phyloP scores from a whole-genome alignment of 2,113 vertebrate species.

The Spermophilus dauricus region DNA sequence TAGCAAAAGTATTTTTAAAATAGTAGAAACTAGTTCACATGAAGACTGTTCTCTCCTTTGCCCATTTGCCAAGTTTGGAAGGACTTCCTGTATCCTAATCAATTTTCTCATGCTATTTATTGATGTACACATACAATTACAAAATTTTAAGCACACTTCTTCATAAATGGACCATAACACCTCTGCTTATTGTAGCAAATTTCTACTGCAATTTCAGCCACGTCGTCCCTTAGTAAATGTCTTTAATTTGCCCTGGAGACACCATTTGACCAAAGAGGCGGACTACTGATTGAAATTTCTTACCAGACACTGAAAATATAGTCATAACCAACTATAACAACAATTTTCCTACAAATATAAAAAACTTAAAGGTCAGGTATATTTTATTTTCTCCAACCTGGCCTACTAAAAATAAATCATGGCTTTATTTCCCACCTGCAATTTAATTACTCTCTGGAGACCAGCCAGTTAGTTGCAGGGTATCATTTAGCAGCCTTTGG shows the following conservation, averaged over 20 bases:
- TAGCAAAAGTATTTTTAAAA: background rate
- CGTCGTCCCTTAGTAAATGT: background rate
- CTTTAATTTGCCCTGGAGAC: background rate
- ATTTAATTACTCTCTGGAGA: constrained; percentile 87
- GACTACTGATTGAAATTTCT: constrained; percentile 78
- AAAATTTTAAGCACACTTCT: background rate
- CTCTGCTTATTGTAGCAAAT: background rate
- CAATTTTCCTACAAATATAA: constrained; percentile 72
- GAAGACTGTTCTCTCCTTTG: background rate
- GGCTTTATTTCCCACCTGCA: constrained; percentile 79
- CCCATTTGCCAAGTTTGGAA: background rate
- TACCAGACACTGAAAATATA: constrained; percentile 68
- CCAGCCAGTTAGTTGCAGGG: constrained; percentile 76
- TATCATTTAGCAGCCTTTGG: constrained; percentile 81
- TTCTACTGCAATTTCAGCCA: background rate
- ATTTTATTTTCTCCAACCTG: constrained; percentile 81
- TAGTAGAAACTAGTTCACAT: background rate
- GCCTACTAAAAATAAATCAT: constrained; percentile 85
- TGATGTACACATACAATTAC: background rate
- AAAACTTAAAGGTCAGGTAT: constrained; percentile 84
- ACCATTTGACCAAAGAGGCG: constrained; percentile 51
- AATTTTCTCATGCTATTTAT: background rate
- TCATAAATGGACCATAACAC: background rate
- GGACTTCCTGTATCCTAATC: background rate
- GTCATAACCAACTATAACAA: constrained; percentile 66